phyloP scores from a whole-genome alignment of 2,797 vertebrate genomes.

The Chrysocyon brachyurus region DNA sequence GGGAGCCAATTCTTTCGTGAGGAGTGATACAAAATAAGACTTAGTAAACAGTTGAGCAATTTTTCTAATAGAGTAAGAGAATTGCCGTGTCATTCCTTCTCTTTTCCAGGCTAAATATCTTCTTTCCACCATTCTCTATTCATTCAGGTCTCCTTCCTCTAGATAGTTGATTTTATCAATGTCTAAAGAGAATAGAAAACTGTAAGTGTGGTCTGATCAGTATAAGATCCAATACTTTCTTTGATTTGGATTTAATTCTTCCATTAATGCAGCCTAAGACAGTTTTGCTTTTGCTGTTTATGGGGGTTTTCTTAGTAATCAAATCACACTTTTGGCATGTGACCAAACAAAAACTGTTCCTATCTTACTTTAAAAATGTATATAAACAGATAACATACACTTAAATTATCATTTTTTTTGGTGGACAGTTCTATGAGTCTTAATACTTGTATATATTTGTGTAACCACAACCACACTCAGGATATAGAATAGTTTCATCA shows the following conservation, averaged over 20 bases:
- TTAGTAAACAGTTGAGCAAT: neutral
- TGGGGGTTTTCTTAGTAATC: neutral
- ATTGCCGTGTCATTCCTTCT: neutral
- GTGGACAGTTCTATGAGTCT: neutral
- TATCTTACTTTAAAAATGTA: neutral
- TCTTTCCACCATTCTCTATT: neutral
- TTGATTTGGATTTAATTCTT: neutral
- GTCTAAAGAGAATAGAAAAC: neutral
- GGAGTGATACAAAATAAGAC: neutral
- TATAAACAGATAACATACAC: neutral
- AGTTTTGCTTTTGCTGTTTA: neutral
- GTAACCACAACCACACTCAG: neutral
- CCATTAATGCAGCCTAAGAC: neutral
- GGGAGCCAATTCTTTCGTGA: neutral
- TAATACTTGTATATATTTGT: neutral
- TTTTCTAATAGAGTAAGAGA: neutral
- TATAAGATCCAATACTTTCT: neutral
- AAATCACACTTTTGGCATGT: neutral
- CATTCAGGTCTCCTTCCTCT: neutral
- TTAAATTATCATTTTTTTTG: neutral
- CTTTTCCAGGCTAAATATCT: neutral
- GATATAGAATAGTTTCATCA: neutral
- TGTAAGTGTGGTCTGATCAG: neutral
- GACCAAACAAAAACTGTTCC: neutral
- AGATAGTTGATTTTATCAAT: neutral